A percentile compares a stretch with the other conserved stretches of the same genome.
Evolutionary conservation across 1,140 invertebrate genomes (phyloP).

Genomic region (Drosophila ironensis): DNA sequence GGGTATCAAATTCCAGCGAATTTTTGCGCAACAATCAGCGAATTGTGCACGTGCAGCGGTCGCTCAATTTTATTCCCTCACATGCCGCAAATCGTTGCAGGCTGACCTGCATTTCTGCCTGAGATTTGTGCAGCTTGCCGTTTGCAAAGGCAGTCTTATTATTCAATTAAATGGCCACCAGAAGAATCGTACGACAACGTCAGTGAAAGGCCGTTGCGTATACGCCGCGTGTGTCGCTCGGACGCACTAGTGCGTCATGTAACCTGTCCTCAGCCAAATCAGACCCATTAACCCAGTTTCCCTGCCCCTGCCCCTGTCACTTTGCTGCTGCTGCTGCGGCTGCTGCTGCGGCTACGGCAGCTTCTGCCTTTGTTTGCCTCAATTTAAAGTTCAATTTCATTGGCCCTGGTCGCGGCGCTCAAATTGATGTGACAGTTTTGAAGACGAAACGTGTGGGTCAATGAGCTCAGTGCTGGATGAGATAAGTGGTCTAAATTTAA

Average conservation of each 20-base stretch:
- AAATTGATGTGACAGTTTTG: slow-evolving; percentile 72
- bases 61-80: slow-evolving; percentile 15
- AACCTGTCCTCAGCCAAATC: slow-evolving; percentile 70
- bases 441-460: slow-evolving; percentile 70
- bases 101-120: slow-evolving; percentile 63
- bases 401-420: slow-evolving; percentile 67
- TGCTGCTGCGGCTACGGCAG: slow-evolving; percentile 2
- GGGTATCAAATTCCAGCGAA: slow-evolving; percentile 54
- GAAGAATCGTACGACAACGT: slow-evolving; percentile 18
- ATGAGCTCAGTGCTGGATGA: slow-evolving; percentile 63
- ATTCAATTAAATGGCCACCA: slow-evolving; percentile 68
- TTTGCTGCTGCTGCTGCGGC: slow-evolving; percentile 2
- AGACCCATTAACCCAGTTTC: slow-evolving; percentile 77
- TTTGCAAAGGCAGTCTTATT: slow-evolving; percentile 43
- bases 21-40: slow-evolving; percentile 54
- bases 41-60: slow-evolving; percentile 52
- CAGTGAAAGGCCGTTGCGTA: slow-evolving; percentile 74
- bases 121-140: slow-evolving; percentile 55
- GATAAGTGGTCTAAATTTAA: no score
- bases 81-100: slow-evolving; percentile 38
- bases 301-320: slow-evolving; percentile 21
- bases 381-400: slow-evolving; percentile 81
- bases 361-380: slow-evolving; percentile 64
- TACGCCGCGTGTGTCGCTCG: slow-evolving; percentile 54
- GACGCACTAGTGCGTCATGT: slow-evolving; percentile 13